Evolutionary conservation across 1,140 invertebrate genomes (phyloP).

Genomic region (Zophobas morio): DNA sequence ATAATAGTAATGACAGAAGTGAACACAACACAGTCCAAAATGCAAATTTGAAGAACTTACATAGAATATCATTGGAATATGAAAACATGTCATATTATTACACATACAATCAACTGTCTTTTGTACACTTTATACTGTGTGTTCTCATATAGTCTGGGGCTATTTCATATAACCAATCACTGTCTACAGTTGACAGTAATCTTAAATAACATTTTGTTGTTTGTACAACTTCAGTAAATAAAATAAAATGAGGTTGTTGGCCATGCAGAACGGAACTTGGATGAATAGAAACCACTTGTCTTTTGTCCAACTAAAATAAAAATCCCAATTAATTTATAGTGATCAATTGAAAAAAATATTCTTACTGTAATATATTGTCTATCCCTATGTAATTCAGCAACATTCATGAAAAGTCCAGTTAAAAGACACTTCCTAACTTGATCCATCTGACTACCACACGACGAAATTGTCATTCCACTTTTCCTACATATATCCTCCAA

Average conservation of each 20-base stretch:
- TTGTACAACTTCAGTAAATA: slow-evolving; percentile 92
- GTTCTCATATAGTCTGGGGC: slow-evolving; percentile 68
- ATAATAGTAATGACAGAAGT: not conserved
- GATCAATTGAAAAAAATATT: slow-evolving; percentile 40
- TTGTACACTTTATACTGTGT: slow-evolving; percentile 55
- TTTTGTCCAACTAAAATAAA: slow-evolving; percentile 73
- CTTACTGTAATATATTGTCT: slow-evolving; percentile 82
- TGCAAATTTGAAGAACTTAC: slow-evolving; percentile 1
- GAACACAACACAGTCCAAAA: slow-evolving; percentile 12
- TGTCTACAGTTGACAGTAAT: slow-evolving; percentile 79
- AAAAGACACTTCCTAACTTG: slow-evolving; percentile 84
- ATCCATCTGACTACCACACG: slow-evolving; percentile 83
- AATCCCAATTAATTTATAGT: slow-evolving; percentile 23
- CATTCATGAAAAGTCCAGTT: slow-evolving; percentile 89
- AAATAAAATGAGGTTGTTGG: slow-evolving; percentile 82
- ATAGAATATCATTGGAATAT: slow-evolving; percentile 34
- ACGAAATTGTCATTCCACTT: slow-evolving; percentile 77
- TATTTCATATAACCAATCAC: slow-evolving; percentile 81
- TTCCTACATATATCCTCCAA: slow-evolving; percentile 83
- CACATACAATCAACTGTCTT: slow-evolving; percentile 12
- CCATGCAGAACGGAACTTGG: slow-evolving; percentile 85
- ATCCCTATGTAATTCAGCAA: slow-evolving; percentile 87
- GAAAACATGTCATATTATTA: not conserved
- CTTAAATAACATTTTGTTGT: slow-evolving; percentile 89
- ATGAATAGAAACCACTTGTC: slow-evolving; percentile 84